Evolutionary conservation across 2,888 invertebrate species (phyloP).

Genomic region (Anoplius nigerrimus): DNA sequence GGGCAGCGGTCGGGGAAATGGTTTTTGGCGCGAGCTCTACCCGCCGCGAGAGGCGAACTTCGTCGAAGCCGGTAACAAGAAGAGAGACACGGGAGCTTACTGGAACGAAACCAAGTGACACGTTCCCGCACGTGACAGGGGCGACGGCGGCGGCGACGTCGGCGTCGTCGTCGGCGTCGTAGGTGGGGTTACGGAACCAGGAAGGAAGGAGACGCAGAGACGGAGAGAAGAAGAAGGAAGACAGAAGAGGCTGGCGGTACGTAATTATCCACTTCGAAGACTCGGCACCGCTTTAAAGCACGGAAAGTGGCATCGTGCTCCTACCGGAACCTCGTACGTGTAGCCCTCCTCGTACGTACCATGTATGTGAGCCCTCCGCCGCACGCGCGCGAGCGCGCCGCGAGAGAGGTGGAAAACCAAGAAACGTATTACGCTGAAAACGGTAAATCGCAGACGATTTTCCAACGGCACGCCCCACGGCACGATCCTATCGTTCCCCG

Average conservation of each 20-base stretch:
- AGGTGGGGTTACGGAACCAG: too few species aligned
- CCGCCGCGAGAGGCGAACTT: constrained; percentile 22
- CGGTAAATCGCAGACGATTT: too few species aligned
- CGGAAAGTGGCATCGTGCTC: constrained; percentile 23
- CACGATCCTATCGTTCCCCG: too few species aligned
- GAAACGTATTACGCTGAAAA: too few species aligned
- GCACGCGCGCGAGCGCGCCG: not conserved
- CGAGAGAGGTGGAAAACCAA: constrained; percentile 12
- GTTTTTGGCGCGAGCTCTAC: constrained; percentile 34
- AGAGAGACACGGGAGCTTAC: constrained; percentile 44
- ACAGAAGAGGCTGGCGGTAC: constrained; percentile 10
- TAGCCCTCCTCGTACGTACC: too few species aligned
- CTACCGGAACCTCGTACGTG: too few species aligned
- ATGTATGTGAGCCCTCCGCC: too few species aligned
- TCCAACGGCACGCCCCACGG: too few species aligned
- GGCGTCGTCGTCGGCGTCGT: too few species aligned
- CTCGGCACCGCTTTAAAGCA: constrained; percentile 37
- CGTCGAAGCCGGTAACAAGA: constrained; percentile 39
- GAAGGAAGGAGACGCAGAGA: too few species aligned
- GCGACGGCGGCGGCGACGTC: constrained; percentile 12
- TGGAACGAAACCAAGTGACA: constrained; percentile 54
- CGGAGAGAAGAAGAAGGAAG: too few species aligned
- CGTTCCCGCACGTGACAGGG: constrained; percentile 29
- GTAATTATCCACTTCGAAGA: constrained; percentile 54
- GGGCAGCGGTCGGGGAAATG: constrained; percentile 17